Evolutionary conservation across 2,888 invertebrate species (phyloP), one percentile per base, ranked within the genome.

Genomic region (Caenorhabditis becei): DNA sequence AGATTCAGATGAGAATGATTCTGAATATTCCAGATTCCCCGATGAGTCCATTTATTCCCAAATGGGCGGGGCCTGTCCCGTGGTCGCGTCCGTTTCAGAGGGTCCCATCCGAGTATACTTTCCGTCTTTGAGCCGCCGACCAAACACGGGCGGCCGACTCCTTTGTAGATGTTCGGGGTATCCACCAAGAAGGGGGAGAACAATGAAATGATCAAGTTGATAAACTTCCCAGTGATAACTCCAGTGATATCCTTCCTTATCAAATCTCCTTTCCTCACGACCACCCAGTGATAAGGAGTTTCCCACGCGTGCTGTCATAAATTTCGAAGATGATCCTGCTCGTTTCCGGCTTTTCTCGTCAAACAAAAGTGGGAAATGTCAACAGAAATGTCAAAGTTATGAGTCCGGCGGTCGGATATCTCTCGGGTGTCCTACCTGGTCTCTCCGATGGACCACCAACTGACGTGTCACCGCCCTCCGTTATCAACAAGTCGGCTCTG

Each of bases 371-470:
- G 54, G 54, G 70, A 71, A 61, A 71, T 71, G 70, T 62, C 70
- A 62, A 71, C 62, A 71, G 70, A 71, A 51, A 61, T 62, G 70
- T 62, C 70, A 71, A 26, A 62, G 59, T 71, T 71, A 71, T 71
- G 70, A 71, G 62, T 71, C 41, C 53, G 70, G 70, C 53, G 70
- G 70, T 58, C 67, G 70, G 26, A 51, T 61, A 54, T 2, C 47
- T 47, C 61, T 58, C 26, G 41, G 49, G 32, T 51, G 61, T 59
- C 61, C 62, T 53, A 78, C 90, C 91, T 51, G 90, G 89, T 14
- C 89, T 89, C n/a, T n/a, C n/a, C n/a, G n/a, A 53, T 88, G 88
- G 18, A 88, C 47, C n/a, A 71, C 61, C 70, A 71, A 62, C 70
- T 71, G 70, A 71, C 70, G 35, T 26, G 61, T 51, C 47, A 11